Evolutionary conservation across 2,113 vertebrate genomes (phyloP).

Genomic region (Suricata suricatta): DNA sequence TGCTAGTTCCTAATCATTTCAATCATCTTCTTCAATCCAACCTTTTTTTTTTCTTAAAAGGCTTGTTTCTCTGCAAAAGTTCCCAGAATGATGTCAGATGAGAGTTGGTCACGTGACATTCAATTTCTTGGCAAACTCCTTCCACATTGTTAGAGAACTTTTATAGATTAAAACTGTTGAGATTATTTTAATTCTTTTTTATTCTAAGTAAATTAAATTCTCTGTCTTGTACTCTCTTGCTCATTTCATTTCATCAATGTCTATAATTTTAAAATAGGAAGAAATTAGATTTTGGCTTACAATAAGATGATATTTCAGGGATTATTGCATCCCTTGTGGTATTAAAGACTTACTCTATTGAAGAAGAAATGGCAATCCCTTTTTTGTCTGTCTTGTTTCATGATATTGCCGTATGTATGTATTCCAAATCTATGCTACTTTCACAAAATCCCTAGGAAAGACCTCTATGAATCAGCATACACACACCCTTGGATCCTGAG

Average conservation of each 20-base stretch:
- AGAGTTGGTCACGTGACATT: constrained; percentile 10
- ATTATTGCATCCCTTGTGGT: constrained; percentile 61
- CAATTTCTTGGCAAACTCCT: constrained; percentile 29
- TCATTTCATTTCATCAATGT: constrained; percentile 70
- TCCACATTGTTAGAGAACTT: constrained; percentile 23
- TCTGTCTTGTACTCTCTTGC: constrained; percentile 56
- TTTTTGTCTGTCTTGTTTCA: constrained; percentile 51
- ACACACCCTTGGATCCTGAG: not conserved
- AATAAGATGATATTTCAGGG: constrained; percentile 49
- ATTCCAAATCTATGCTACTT: constrained; percentile 7
- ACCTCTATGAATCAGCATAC: not conserved
- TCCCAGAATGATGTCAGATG: constrained; percentile 33
- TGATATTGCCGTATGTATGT: not conserved
- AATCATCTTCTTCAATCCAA: constrained; percentile 28
- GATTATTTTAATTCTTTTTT: constrained; percentile 68
- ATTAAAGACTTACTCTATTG: constrained; percentile 48
- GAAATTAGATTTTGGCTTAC: constrained; percentile 68
- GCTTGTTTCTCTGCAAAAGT: constrained; percentile 54
- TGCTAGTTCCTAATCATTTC: constrained; percentile 40
- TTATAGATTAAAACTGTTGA: constrained; percentile 40
- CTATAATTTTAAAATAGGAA: constrained; percentile 73
- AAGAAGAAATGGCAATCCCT: constrained; percentile 52
- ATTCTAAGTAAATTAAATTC: constrained; percentile 71
- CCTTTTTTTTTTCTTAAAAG: not conserved
- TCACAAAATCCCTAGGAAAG: not conserved